Base-by-base conservation (phyloP, 2,113 vertebrate genomes). In the Neomonachus schauinslandi region DNA sequence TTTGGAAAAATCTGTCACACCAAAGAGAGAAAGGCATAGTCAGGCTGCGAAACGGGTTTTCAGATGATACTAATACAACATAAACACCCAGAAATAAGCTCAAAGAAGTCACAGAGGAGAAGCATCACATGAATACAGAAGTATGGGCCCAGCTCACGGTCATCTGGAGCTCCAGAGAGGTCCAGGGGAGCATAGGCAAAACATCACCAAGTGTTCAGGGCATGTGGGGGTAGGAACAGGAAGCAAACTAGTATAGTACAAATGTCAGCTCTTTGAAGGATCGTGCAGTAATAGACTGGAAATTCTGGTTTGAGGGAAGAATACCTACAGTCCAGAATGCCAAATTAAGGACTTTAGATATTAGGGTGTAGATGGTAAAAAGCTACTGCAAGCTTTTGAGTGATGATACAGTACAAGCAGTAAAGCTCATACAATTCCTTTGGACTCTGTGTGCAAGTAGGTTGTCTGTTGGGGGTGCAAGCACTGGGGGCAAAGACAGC, bases 51-150 rank as follows among this genome's bases (percentile, higher is more conserved):
- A 95, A 79, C 61, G 10, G 19, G 85, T 85, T 95, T 93, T 95
- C 63, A 93, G 14, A 51, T 95, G 63, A 11, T 80, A 15, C 15
- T 74, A 36, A n/a, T 79, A 42, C 63, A 80, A 53, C 63, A 36
- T 59, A 77, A 89, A 89, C 53, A 72, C 87, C 76, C 13, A 83
- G 46, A 76, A 85, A 82, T 55, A 88, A 81, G n/a, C 65, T 92
- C 28, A 16, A 46, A 88, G 65, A 79, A 81, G 46, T 55, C n/a
- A 76, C 19, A 51, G 0, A 0, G 57, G 51, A 59, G 82, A 86
- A 49, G 55, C 18, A 36, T 31, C 91, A 59, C 77, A 46, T 15
- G 67, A 89, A 33, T 67, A 76, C 9, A 31, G 16, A 65, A 42
- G 42, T 36, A 24, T 36, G 14, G 22, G 28, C 46, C 74, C 10